Percentiles rank a stretch among this genome's conserved stretches.
Conservation (phyloP, 2,113 vertebrate species). For the Callipepla squamata region DNA sequence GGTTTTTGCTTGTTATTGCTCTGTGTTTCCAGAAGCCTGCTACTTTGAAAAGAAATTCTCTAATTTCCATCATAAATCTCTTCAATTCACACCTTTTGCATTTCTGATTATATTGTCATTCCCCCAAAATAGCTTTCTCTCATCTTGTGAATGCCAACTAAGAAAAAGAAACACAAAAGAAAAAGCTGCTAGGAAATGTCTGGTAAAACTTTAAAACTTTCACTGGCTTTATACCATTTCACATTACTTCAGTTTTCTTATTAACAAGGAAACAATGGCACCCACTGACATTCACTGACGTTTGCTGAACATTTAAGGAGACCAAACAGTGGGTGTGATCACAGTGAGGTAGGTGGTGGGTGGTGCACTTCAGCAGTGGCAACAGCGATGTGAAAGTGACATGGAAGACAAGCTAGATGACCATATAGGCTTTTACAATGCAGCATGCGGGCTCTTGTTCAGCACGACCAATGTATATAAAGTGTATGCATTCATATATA, state of each 20-base stretch:
- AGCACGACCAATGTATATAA: neutral
- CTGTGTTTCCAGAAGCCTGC: neutral
- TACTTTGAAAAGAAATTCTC: neutral
- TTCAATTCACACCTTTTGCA: neutral
- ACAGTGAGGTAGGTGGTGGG: too few species aligned
- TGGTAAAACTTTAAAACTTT: neutral
- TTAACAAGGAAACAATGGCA: neutral
- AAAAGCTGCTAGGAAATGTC: neutral
- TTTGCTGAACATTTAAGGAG: too few species aligned
- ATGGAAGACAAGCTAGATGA: too few species aligned
- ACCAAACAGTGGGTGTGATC: too few species aligned
- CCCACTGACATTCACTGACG: too few species aligned
- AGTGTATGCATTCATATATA: fast-evolving
- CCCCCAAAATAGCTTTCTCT: neutral
- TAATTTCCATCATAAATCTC: neutral
- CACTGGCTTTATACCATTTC: neutral
- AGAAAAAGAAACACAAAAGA: neutral
- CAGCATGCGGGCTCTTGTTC: too few species aligned
- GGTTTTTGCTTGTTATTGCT: neutral
- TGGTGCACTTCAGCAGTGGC: too few species aligned
- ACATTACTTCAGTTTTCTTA: neutral
- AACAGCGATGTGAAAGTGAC: too few species aligned
- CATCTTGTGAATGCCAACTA: neutral
- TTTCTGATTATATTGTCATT: neutral
- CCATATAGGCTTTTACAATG: too few species aligned